Conservation (phyloP, 2,888 invertebrate species). For the Acanthosepion pharaonis region DNA sequence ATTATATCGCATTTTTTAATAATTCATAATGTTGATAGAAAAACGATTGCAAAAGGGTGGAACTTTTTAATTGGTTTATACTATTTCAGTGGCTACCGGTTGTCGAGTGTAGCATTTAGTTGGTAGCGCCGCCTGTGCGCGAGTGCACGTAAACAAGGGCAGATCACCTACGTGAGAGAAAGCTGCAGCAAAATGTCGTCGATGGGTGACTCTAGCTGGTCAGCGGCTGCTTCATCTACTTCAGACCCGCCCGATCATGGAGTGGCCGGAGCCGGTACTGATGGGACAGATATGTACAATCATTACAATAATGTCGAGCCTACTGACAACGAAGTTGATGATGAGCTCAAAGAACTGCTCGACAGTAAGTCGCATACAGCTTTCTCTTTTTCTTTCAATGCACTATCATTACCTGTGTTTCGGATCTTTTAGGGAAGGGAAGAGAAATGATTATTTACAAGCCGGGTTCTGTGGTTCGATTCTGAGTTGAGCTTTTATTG, state of each 20-base stretch:
- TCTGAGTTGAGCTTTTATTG: not conserved
- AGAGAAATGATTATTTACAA: not conserved
- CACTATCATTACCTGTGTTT: not conserved
- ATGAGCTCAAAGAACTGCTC: slow-evolving; percentile 44
- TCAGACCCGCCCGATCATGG: not conserved
- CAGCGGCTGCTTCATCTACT: slow-evolving; percentile 17
- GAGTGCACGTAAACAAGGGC: slow-evolving; percentile 10
- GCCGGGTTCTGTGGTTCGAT: not conserved
- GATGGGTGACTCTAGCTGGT: not conserved
- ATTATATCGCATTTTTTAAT: too few relatives aligned
- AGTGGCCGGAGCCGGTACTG: slow-evolving; percentile 33
- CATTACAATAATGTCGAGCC: not conserved
- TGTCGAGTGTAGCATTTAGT: not conserved
- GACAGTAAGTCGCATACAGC: slow-evolving; percentile 9
- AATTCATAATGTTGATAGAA: too few relatives aligned
- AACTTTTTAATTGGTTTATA: not conserved
- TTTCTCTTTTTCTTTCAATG: not conserved
- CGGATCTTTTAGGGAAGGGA: not conserved
- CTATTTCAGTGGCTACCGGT: not conserved
- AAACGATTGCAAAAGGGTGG: not conserved
- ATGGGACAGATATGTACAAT: slow-evolving; percentile 18
- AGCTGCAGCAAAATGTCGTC: slow-evolving; percentile 33
- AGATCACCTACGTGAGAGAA: slow-evolving; percentile 6
- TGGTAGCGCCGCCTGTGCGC: not conserved
- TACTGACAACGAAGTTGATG: slow-evolving; percentile 46